A percentile compares a stretch with the other conserved stretches of the same genome.
These are phyloP conservation scores for Heterodera filipjevi DNA, from an alignment of 2,888 invertebrate species.

Conservation along the genomic window DNA sequence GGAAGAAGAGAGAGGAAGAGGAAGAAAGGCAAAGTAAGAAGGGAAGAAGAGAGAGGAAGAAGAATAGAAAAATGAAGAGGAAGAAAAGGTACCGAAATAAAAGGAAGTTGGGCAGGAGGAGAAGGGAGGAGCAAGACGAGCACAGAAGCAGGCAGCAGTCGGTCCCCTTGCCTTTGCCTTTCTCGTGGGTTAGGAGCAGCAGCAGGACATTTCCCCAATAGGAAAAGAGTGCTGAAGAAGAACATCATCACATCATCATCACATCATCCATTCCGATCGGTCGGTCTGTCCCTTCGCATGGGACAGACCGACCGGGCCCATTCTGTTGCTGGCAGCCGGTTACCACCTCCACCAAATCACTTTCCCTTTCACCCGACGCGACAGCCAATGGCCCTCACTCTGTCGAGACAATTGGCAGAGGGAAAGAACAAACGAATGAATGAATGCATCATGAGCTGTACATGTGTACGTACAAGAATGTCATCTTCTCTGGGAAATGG, in stretches of 20 bases:
- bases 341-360: neutral
- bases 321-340: neutral
- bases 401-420: conserved; percentile 4
- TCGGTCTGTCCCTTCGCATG: neutral
- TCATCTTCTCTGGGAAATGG: too few relatives aligned
- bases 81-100: neutral
- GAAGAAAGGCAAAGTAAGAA: neutral
- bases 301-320: conserved; percentile 6
- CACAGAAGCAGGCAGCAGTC: too few relatives aligned
- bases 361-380: conserved; percentile 4
- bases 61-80: neutral
- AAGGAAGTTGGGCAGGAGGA: neutral
- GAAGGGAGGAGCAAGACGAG: neutral
- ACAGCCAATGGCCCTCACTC: neutral
- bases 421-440: neutral
- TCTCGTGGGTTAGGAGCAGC: neutral
- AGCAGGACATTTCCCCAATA: neutral
- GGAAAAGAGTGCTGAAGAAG: neutral
- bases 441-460: neutral
- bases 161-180: neutral
- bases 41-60: neutral
- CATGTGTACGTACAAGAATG: neutral
- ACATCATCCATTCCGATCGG: neutral
- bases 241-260: neutral
- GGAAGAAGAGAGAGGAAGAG: neutral